phyloP scores from a whole-genome alignment of 1,140 invertebrate genomes.

The Cotesia chilonis region DNA sequence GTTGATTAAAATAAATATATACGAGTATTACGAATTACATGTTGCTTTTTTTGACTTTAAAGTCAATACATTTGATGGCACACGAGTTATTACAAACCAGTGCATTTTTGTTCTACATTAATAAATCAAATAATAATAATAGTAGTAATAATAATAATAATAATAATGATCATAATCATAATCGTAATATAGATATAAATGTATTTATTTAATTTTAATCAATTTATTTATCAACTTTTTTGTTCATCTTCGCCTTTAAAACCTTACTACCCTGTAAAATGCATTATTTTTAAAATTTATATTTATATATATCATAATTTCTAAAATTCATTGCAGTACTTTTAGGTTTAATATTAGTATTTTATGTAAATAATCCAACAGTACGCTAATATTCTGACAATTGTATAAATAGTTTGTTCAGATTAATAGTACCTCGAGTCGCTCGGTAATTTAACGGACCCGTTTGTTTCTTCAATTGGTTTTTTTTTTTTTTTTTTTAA shows the following conservation, averaged over 20 bases:
- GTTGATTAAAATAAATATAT: constrained; percentile 60
- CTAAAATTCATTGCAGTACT: constrained; percentile 45
- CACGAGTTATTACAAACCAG: constrained; percentile 41
- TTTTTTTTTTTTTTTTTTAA: not conserved
- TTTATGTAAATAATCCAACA: constrained; percentile 12
- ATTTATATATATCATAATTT: constrained; percentile 51
- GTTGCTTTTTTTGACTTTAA: constrained; percentile 48
- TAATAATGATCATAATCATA: constrained; percentile 17
- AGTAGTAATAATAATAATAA: not conserved
- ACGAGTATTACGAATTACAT: constrained; percentile 54
- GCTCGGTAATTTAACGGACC: not conserved
- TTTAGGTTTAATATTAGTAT: constrained; percentile 43
- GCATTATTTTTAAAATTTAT: constrained; percentile 52
- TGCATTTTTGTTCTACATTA: constrained; percentile 36
- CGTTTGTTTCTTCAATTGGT: not conserved
- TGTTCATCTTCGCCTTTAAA: constrained; percentile 22
- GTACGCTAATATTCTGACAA: constrained; percentile 52
- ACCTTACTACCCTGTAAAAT: constrained; percentile 59
- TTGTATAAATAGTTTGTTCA: constrained; percentile 52
- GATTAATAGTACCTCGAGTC: constrained; percentile 35
- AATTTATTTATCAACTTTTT: constrained; percentile 6
- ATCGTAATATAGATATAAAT: not conserved
- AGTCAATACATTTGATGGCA: constrained; percentile 60
- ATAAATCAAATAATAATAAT: constrained; percentile 35
- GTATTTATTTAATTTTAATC: constrained; percentile 19